Evolutionary conservation across 2,888 invertebrate genomes (phyloP).

Genomic region (Tyria jacobaeae): DNA sequence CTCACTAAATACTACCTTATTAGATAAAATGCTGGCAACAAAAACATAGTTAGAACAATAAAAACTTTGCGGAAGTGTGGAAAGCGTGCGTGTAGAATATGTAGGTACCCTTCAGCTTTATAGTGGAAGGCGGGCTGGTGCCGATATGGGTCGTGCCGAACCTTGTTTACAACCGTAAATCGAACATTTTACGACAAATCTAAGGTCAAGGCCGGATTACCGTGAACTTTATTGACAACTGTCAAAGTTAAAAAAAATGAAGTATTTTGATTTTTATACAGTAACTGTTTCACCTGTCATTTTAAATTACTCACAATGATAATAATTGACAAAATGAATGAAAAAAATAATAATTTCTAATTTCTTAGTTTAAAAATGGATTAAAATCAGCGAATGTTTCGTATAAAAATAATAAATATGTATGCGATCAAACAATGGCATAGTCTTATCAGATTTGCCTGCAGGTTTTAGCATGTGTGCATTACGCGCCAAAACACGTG

Average conservation of each 20-base stretch:
- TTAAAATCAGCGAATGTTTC: background rate
- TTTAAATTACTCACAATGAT: no score
- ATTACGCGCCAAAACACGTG: slow-evolving; percentile 35
- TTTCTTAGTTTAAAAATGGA: no score
- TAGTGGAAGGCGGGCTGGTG: slow-evolving; percentile 30
- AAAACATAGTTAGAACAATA: slow-evolving; percentile 34
- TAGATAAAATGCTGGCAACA: slow-evolving; percentile 14
- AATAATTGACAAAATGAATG: no score
- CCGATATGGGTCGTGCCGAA: slow-evolving; percentile 25
- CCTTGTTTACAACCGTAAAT: slow-evolving; percentile 45
- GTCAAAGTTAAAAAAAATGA: background rate
- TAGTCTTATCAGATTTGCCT: slow-evolving; percentile 36
- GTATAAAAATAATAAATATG: no score
- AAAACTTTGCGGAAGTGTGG: slow-evolving; percentile 38
- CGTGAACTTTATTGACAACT: slow-evolving; percentile 17
- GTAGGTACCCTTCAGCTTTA: slow-evolving; percentile 44
- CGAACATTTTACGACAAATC: slow-evolving; percentile 37
- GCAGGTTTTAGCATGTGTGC: slow-evolving; percentile 29
- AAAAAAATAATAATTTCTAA: no score
- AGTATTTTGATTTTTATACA: no score
- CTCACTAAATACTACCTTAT: background rate
- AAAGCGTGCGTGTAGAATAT: slow-evolving; percentile 37
- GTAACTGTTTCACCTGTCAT: no score
- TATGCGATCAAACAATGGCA: slow-evolving; percentile 23
- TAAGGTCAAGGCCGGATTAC: slow-evolving; percentile 40